Percentiles rank a stretch among this genome's conserved stretches.
Conservation (phyloP, 1,140 invertebrate species). For the Panonychus citri region DNA sequence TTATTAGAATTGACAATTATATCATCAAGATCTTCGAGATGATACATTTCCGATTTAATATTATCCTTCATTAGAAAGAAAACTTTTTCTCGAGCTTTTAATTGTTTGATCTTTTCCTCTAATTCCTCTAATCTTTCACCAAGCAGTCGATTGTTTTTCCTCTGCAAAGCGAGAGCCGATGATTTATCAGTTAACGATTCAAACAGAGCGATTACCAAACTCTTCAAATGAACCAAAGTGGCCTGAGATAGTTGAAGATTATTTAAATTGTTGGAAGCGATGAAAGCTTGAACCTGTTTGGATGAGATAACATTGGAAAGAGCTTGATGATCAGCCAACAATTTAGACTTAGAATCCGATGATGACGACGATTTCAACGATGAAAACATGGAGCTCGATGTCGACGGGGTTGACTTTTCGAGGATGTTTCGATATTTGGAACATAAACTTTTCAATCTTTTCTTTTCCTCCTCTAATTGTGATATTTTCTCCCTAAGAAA, state of each 20-base stretch:
- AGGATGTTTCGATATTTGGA: constrained; percentile 27
- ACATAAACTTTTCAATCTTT: constrained; percentile 28
- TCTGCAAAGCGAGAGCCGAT: constrained; percentile 50
- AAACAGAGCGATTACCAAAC: constrained; percentile 44
- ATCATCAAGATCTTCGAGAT: not conserved
- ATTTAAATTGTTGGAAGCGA: constrained; percentile 23
- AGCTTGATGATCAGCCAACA: no score
- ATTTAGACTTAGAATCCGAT: not conserved
- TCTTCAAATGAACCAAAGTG: constrained; percentile 44
- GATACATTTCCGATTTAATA: not conserved
- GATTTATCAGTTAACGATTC: constrained; percentile 64
- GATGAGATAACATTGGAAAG: constrained; percentile 4
- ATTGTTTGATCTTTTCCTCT: constrained; percentile 2
- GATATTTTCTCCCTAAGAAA: constrained; percentile 55
- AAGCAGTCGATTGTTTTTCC: constrained; percentile 44
- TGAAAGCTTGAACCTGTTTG: constrained; percentile 23
- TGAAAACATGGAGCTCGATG: constrained; percentile 17
- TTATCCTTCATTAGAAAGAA: not conserved
- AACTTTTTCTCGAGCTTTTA: constrained; percentile 1
- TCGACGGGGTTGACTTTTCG: constrained; percentile 22
- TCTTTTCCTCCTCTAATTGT: constrained; percentile 51
- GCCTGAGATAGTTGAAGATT: constrained; percentile 40
- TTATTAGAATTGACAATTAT: not conserved
- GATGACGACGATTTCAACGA: constrained; percentile 1
- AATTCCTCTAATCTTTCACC: constrained; percentile 6